Conservation (phyloP, 2,797 vertebrate genomes). For the Columba guinea region DNA sequence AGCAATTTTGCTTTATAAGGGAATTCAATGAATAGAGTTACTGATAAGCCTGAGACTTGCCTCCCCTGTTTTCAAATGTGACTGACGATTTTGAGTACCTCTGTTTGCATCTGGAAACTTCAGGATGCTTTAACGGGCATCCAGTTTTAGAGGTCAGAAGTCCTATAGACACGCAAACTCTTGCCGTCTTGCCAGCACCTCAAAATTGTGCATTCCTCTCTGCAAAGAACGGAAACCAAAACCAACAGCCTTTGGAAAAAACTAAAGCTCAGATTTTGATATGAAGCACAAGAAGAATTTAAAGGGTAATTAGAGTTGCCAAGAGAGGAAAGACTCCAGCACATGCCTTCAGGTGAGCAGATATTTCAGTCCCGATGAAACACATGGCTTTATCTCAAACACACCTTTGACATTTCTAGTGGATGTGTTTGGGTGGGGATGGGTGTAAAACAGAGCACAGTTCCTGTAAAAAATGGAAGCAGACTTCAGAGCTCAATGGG, state of each 20-base stretch:
- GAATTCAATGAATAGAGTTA: conserved; percentile 23
- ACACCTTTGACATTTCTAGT: conserved; percentile 58
- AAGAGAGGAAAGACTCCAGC: conserved; percentile 24
- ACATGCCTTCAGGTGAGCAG: conserved; percentile 34
- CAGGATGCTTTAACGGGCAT: not conserved
- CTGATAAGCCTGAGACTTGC: conserved; percentile 29
- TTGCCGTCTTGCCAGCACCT: not conserved
- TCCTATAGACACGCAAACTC: not conserved
- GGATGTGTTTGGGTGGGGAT: conserved; percentile 38
- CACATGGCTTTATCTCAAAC: conserved; percentile 24
- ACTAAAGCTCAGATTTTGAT: conserved; percentile 1
- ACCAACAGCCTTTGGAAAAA: conserved; percentile 11
- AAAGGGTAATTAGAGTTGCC: conserved; percentile 30
- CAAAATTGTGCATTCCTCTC: not conserved
- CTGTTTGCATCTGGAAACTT: conserved; percentile 24
- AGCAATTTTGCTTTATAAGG: conserved; percentile 46
- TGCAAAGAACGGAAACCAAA: not conserved
- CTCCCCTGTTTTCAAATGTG: not conserved
- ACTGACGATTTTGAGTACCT: conserved; percentile 6
- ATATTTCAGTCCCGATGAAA: conserved; percentile 1
- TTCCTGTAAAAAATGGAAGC: conserved; percentile 52
- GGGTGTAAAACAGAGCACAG: conserved; percentile 49
- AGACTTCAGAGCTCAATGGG: conserved; percentile 56
- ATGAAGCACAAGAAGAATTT: conserved; percentile 35
- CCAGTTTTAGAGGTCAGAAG: not conserved